Evolutionary conservation across 2,797 vertebrate species (phyloP), one percentile per base, ranked within the genome.

Genomic region (Artibeus lituratus): DNA sequence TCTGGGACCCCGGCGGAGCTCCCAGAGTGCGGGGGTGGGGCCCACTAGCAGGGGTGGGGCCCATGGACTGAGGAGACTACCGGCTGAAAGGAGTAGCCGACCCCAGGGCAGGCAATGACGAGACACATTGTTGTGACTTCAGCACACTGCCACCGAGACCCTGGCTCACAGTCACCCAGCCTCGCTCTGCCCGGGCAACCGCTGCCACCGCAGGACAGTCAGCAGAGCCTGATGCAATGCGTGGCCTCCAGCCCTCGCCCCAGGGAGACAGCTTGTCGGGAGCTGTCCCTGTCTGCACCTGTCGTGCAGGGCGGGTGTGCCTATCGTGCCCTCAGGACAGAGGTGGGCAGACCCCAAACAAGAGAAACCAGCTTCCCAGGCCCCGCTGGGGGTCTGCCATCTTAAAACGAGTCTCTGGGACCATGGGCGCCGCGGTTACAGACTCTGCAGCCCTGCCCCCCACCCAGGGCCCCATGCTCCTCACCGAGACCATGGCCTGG

Each of bases 401-500:
- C 19, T 32, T 16, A 10, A 5, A 19, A 9, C 0, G 0, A n/a
- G 57, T 24, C 29, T 42, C 77, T 3, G 22, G 12, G 67, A 8
- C 21, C 24, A 2, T 35, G 29, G n/a, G 24, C 21, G 16, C 4
- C n/a, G 21, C 35, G 39, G 84, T 11, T 14, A 4, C 2, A 22
- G 49, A 2, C 1, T 6, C 7, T 6, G 10, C n/a, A 4, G 15
- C 26, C 42, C 26, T 15, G 29, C 42, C 7, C 3, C 15, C 73
- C 10, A 4, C 47, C 24, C 3, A 5, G 7, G 39, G n/a, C 55
- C 0, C 0, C 10, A 24, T 0, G 4, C 0, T 2, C 37, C 98
- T 96, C 92, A 99, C 99, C 98, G 97, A 82, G 12, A 98, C 96
- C 97, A 99, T 96, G 49, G 22, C 91, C 18, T 98, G 97, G 96